Evolutionary conservation across 2,888 invertebrate species (phyloP).

Genomic region (Pachliopta kotzebuea): DNA sequence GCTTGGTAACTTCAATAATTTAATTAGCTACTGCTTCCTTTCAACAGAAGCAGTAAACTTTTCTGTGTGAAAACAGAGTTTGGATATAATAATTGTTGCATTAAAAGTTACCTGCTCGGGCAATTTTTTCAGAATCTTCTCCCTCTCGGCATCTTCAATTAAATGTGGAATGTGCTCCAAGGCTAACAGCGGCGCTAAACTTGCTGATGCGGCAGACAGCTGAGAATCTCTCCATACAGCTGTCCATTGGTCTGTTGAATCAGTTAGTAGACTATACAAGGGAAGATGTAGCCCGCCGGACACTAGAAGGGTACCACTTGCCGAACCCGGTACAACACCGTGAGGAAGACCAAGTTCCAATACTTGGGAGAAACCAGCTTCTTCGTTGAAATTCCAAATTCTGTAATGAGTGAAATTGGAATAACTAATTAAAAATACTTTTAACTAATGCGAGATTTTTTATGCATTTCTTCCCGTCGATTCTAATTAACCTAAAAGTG

Average conservation of each 20-base stretch:
- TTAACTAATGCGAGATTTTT: too few relatives aligned
- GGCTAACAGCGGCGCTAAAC: constrained; percentile 79
- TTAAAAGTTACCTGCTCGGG: constrained; percentile 73
- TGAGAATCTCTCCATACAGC: constrained; percentile 74
- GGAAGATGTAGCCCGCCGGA: constrained; percentile 83
- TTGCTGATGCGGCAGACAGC: constrained; percentile 78
- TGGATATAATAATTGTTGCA: too few relatives aligned
- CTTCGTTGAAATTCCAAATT: constrained; percentile 86
- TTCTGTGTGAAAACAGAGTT: too few relatives aligned
- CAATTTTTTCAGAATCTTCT: constrained; percentile 72
- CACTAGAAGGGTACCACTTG: constrained; percentile 81
- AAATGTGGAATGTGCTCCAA: constrained; percentile 77
- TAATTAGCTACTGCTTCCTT: neutral
- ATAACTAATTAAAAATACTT: neutral
- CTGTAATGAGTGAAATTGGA: constrained; percentile 54
- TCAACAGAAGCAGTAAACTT: neutral
- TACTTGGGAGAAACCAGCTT: constrained; percentile 85
- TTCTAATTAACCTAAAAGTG: too few relatives aligned
- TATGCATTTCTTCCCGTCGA: too few relatives aligned
- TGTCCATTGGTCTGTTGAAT: constrained; percentile 63
- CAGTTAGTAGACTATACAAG: constrained; percentile 60
- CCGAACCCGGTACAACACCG: constrained; percentile 83
- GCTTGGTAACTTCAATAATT: neutral
- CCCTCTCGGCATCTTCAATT: constrained; percentile 73
- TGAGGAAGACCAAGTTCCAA: constrained; percentile 83